Evolutionary conservation across 2,113 vertebrate genomes (phyloP), one percentile per base, ranked within the genome.

Genomic region (Podilymbus podiceps): DNA sequence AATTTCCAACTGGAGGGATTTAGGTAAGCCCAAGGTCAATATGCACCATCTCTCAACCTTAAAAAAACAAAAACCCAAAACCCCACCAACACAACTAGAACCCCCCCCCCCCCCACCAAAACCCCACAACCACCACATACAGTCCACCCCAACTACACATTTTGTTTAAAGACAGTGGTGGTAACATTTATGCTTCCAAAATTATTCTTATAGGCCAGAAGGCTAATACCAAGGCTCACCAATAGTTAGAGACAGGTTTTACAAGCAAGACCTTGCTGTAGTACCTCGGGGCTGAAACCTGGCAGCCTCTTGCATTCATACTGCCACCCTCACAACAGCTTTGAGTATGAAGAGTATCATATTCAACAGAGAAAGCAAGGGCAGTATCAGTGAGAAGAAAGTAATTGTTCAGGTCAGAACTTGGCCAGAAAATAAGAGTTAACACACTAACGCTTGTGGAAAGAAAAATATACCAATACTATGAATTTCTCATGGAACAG

Each of bases 381-480:
- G 22, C 33, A 75, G 75, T 75, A 93, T 53, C 80, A 90, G 24
- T 5, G 47, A 85, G 31, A 95, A 94, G 31, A 75, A 91, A 69
- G 17, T 60, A 86, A 92, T 60, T 75, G 53, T 87, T 95, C 73
- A 49, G 42, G 56, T 11, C 85, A 58, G 60, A 87, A 82, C 59
- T n/a, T 28, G 12, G 50, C 68, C 88, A 93, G 40, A 80, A 84
- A 15, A 78, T 3, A 74, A 40, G 60, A 60, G 92, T 90, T 89
- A 96, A 95, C 60, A 64, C 35, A 89, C 56, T 86, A 90, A 83
- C 47, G 46, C 68, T 77, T 49, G 24, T 40, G 85, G 95, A 95
- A 97, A 90, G 67, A 95, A 93, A 95, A 96, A 91, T 90, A 96
- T 6, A 89, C 28, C 47, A 60, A 23, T n/a, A 68, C 30, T 78